Base-by-base conservation (phyloP, 2,888 invertebrate genomes). In the Sinopyrophorus schimmeli region DNA sequence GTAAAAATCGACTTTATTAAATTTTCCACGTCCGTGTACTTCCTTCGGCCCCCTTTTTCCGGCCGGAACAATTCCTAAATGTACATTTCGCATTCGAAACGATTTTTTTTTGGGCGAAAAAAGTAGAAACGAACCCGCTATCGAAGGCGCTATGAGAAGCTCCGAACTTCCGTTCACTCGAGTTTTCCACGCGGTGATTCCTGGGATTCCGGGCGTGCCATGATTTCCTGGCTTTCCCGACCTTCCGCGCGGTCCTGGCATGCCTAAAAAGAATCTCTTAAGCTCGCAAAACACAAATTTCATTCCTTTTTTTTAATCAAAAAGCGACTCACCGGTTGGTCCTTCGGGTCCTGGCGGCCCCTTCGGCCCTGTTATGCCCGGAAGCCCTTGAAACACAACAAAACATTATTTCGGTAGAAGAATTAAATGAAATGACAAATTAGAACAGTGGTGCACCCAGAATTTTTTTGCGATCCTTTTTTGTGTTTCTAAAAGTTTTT, bases 81-180 rank as follows among this genome's bases (percentile, higher is more conserved):
- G 2, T 21, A 21, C n/a, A n/a, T n/a, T n/a, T n/a, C 21, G 21
- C 21, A 20, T 6, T 20, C 21, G 21, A 7, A 5, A 20, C 21
- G 7, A 20, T 6, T 20, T 20, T 15, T 3, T 30, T 4, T 5
- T 14, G 14, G 14, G 5, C 12, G 1, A 15, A 14, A 12, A 30
- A 30, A 30, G 12, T 31, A 6, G 5, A 6, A 20, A 64, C 74
- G 73, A 69, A 84, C 87, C 84, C 46, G 87, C 83, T 65, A 93
- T 90, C 20, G 89, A 86, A 18, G 93, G 92, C n/a, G 92, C 88
- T 63, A 92, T 86, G 20, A 92, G 80, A 23, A 91, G 75, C 54
- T 89, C 83, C 42, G 80, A 80, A 30, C 80, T 78, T 53, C 80
- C 81, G 46, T 86, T 84, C 60, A 82, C 69, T 48, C 74, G 76